Conservation (phyloP, 2,113 vertebrate species). For the Phalacrocorax brasilianus region DNA sequence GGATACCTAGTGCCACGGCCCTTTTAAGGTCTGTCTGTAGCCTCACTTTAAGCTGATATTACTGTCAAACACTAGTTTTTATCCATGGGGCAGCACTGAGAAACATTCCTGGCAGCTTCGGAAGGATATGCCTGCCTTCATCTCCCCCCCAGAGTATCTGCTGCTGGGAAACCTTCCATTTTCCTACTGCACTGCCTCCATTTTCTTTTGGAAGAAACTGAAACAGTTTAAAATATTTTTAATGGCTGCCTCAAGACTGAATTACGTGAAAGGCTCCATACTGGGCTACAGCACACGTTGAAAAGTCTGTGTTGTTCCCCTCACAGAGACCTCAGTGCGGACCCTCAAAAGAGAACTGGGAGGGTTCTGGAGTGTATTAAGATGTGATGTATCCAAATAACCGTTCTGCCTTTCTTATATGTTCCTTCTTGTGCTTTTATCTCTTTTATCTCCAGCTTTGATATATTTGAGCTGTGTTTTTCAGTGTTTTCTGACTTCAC, state of each 20-base stretch:
- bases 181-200: not conserved
- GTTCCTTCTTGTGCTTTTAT: not conserved
- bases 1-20: not conserved
- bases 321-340: accelerated
- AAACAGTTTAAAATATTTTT: not conserved
- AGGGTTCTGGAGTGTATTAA: not conserved
- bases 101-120: not conserved
- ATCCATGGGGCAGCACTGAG: not conserved
- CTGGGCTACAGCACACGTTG: not conserved
- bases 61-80: not conserved
- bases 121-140: not conserved
- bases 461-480: not conserved
- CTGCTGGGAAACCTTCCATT: not conserved
- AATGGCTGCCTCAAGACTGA: not conserved
- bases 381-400: not conserved
- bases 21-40: not conserved
- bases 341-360: not conserved
- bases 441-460: not conserved
- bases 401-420: not conserved
- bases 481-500: not conserved
- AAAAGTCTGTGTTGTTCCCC: not conserved
- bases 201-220: not conserved
- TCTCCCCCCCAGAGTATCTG: not conserved
- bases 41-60: not conserved
- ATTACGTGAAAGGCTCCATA: not conserved